Base-by-base conservation (phyloP, 2,113 vertebrate species). In the Charina bottae region DNA sequence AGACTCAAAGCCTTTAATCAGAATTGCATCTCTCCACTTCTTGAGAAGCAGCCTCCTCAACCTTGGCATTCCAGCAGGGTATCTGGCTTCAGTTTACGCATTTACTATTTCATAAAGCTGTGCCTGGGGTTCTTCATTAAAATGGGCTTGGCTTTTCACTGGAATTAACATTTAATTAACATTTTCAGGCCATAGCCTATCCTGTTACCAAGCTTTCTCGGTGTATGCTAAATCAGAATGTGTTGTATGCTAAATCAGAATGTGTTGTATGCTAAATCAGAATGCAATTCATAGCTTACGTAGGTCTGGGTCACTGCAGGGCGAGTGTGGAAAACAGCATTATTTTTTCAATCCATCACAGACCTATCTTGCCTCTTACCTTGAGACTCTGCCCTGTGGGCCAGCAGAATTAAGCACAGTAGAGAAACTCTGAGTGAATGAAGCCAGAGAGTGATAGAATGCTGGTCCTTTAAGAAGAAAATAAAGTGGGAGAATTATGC, bases 121-220 rank as follows among this genome's bases (percentile, higher is more conserved):
- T 2, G 23, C 85, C 68, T 53, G 83, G 72, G 1, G 0, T 54
- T 92, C 62, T 0, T 0, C 37, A 12, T 1, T 56, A 3, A 91
- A 46, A 4, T 19, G 2, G 3, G 4, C 68, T 17, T 46, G 64
- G 56, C n/a, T 6, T 0, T 60, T 0, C 0, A 0, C 88, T 84
- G 85, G 0, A 0, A n/a, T n/a, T n/a, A n/a, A n/a, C n/a, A n/a
- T n/a, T n/a, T n/a, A 86, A 83, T 60, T 92, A 1, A 59, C 83
- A 87, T 33, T 86, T 0, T 0, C 24, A 37, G 26, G 54, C 23
- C 0, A 0, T 58, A 86, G 62, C 49, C 33, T 83, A 60, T n/a
- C 4, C 0, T 0, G 23, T 13, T 0, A 26, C 46, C 0, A 13
- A 87, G 55, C 87, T 85, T 1, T 0, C 56, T 0, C 0, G 21